Percentiles rank a stretch among this genome's conserved stretches.
These are phyloP conservation scores for Albula goreensis DNA, from an alignment of 2,113 vertebrate species.

Conservation along the genomic window DNA sequence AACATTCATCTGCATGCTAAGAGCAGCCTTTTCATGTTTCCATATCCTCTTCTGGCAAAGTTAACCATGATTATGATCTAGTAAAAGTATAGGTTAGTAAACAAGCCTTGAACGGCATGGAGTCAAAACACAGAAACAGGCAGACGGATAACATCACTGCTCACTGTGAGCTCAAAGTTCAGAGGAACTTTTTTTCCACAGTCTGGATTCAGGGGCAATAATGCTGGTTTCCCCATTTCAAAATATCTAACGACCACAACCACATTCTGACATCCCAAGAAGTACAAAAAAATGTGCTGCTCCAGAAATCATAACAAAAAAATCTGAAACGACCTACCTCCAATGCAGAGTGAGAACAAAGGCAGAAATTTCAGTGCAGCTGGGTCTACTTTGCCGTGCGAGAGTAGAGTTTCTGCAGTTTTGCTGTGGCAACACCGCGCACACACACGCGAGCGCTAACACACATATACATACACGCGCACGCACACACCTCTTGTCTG, in stretches of 20 bases:
- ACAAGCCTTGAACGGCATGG: conserved; percentile 23
- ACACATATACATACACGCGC: conserved; percentile 39
- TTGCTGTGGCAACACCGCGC: conserved; percentile 18
- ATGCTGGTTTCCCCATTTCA: background rate
- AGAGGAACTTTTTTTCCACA: conserved; percentile 30
- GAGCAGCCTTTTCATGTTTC: conserved; percentile 30
- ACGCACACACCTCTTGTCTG: conserved; percentile 54
- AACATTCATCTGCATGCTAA: conserved; percentile 13
- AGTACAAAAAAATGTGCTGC: background rate
- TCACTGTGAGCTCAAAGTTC: conserved; percentile 39
- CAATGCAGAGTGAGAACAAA: conserved; percentile 44
- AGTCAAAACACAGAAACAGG: conserved; percentile 47
- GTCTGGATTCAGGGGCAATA: conserved; percentile 12
- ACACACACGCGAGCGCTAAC: conserved; percentile 23
- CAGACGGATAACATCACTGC: conserved; percentile 31
- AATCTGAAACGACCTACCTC: conserved; percentile 62
- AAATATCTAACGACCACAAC: background rate
- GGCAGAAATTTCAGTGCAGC: conserved; percentile 29
- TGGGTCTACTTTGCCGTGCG: conserved; percentile 37
- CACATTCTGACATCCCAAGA: background rate
- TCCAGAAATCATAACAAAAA: background rate
- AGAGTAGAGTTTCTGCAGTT: conserved; percentile 29
- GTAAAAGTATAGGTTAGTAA: conserved; percentile 34
- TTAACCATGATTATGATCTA: conserved; percentile 36
- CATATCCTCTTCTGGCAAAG: conserved; percentile 15